Evolutionary conservation across 2,797 vertebrate species (phyloP), one percentile per base, ranked within the genome.

Genomic region (Anolis apletophallus): DNA sequence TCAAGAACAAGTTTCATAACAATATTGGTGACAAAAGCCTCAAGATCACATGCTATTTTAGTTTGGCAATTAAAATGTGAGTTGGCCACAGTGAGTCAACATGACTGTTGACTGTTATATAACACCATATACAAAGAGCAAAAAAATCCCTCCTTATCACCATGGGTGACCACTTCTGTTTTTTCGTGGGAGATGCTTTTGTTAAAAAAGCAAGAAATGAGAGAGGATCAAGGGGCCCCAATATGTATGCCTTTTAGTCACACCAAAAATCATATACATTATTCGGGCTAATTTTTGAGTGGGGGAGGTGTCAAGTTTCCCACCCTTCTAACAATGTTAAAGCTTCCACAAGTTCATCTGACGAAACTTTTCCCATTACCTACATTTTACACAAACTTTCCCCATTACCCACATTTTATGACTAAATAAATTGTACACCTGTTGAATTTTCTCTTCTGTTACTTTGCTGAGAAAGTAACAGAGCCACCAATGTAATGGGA

Each of bases 51-150:
- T 76, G 83, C 32, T 36, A 74, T 21, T 16, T n/a, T 36, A 13
- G n/a, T 61, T 52, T 83, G 50, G 34, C 75, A 85, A 80, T 32
- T 71, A 74, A 84, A 88, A 57, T 54, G 8, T 74, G 32, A 59
- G 12, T 81, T 61, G 21, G 26, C 40, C 54, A 61, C 52, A 26
- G 72, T 77, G 79, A 81, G 36, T 85, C 87, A 80, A 23, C 11
- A 13, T 75, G 57, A 52, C 12, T 29, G 21, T 59, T n/a, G 36
- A 59, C 29, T 71, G n/a, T n/a, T 57, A 59, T 57, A 29, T 13
- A 68, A 73, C n/a, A 61, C 29, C 10, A 78, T 40, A 55, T 69
- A 40, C 5, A 85, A 72, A 85, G 36, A 80, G 17, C 59, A 36
- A 69, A 32, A 67, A n/a, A 59, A 50, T 67, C 11, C 36, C 29